phyloP scores from a whole-genome alignment of 2,113 vertebrate genomes.

The Gadus chalcogrammus region DNA sequence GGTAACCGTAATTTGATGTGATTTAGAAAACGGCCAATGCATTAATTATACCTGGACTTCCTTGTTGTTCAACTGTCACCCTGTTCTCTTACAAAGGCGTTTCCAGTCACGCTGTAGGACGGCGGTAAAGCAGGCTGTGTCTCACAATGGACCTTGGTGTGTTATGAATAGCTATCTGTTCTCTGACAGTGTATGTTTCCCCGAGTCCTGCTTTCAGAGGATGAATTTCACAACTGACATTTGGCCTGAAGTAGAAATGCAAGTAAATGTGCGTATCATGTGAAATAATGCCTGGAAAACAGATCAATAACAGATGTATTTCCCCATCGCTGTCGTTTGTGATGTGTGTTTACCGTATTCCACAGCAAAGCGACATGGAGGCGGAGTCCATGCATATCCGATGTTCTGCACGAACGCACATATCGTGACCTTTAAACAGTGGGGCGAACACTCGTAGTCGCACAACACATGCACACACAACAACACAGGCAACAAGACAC shows the following conservation, averaged over 20 bases:
- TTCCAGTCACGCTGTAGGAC: too few species aligned
- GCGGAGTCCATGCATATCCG: neutral
- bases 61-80: too few species aligned
- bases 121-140: neutral
- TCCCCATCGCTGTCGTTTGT: conserved; percentile 30
- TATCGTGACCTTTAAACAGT: too few species aligned
- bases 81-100: too few species aligned
- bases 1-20: too few species aligned
- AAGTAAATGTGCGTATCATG: conserved; percentile 58
- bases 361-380: neutral
- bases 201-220: conserved; percentile 25
- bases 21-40: too few species aligned
- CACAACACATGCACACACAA: too few species aligned
- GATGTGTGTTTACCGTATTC: neutral
- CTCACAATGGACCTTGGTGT: neutral
- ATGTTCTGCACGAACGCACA: too few species aligned
- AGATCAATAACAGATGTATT: conserved; percentile 57
- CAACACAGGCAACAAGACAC: too few species aligned
- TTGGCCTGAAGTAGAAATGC: conserved; percentile 54
- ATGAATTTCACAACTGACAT: conserved; percentile 46
- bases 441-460: too few species aligned
- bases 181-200: too few species aligned
- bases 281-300: conserved; percentile 62
- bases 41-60: too few species aligned
- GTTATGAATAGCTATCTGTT: neutral